Evolutionary conservation across 1,140 invertebrate species (phyloP).

Genomic region (Lordiphosa collinella): DNA sequence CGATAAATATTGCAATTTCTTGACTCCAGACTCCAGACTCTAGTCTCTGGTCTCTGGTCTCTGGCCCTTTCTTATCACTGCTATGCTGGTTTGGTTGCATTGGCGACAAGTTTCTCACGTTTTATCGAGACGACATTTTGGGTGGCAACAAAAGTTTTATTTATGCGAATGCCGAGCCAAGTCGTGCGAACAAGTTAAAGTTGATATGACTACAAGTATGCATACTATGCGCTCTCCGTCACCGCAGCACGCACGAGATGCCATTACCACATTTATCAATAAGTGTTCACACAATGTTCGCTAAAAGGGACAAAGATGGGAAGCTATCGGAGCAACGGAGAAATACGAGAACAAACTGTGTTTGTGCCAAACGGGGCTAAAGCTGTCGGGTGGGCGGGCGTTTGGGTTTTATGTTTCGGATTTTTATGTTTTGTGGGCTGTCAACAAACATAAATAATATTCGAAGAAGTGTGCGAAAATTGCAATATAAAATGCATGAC

Average conservation of each 20-base stretch:
- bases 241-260: conserved; percentile 18
- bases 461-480: conserved; percentile 49
- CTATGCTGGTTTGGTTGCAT: conserved; percentile 11
- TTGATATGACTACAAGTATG: conserved; percentile 21
- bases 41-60: too few relatives aligned
- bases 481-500: background rate
- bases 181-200: conserved; percentile 35
- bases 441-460: conserved; percentile 74
- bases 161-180: conserved; percentile 12
- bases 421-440: conserved; percentile 47
- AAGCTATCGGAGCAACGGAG: background rate
- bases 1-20: conserved; percentile 65
- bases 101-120: conserved; percentile 64
- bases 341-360: conserved; percentile 13
- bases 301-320: conserved; percentile 5
- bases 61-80: conserved; percentile 44
- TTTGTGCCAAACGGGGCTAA: conserved; percentile 25
- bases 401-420: conserved; percentile 63
- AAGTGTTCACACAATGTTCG: conserved; percentile 39
- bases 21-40: conserved; percentile 8
- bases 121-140: conserved; percentile 38
- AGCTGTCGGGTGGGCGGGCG: conserved; percentile 7
- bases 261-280: conserved; percentile 65
- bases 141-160: conserved; percentile 44
- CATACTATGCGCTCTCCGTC: conserved; percentile 32